Evolutionary conservation across 2,888 invertebrate species (phyloP), one percentile per base, ranked within the genome.

Genomic region (Metallyticus violacea): DNA sequence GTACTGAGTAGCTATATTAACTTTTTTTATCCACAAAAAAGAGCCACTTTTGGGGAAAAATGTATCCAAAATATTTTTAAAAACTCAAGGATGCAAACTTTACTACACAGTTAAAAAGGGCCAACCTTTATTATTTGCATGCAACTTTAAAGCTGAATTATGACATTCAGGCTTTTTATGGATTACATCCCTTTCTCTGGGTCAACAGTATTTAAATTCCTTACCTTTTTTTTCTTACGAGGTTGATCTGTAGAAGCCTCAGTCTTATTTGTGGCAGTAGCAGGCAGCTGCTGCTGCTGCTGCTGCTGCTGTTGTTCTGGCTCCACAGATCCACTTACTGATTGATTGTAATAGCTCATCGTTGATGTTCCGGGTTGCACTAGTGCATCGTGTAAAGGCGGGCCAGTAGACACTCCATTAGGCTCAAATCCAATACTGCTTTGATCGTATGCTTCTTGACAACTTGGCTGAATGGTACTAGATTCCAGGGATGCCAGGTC

Each of bases 401-500:
- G 26, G 28, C 86, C 84, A 15, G 87, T 84, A 25, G 86, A 81
- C 29, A 88, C 87, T 27, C 88, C 87, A 81, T 26, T 81, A 30
- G 40, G 15, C 62, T 82, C 82, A 26, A 26, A 26, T 9, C 15
- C 76, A 26, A 7, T 15, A 15, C 22, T 25, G 28, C 7, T 83
- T 5, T 85, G 86, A 27, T 86, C 86, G 9, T 82, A 62, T 25
- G 86, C 9, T 62, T 84, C 80, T 15, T 78, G 28, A n/a, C 85
- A 28, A 77, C 87, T 7, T 9, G 88, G 87, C 30, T 87, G 85
- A 9, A 85, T 80, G 7, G 79, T 26, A 26, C 78, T 80, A 22
- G 91, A 90, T 88, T 94, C 93, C 82, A 94, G 91, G 0, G 93
- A 92, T 2, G 94, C 94, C 62, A 94, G 92, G 89, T 94, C 94